Evolutionary conservation across 2,888 invertebrate species (phyloP), one percentile per base, ranked within the genome.

Genomic region (Tridacna gigas): DNA sequence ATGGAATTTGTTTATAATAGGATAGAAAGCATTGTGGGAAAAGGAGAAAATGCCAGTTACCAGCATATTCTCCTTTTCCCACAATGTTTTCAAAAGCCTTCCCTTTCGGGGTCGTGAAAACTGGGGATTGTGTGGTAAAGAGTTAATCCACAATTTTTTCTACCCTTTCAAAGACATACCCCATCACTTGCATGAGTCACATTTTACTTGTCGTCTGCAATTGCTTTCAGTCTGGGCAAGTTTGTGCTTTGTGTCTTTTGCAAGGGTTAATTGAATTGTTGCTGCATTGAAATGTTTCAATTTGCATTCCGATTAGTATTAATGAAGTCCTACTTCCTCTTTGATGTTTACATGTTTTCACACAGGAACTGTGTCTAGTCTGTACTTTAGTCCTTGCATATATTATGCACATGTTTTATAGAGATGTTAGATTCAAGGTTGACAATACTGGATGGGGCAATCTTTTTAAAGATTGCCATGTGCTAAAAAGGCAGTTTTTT

Each of bases 281-380:
- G 71, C 26, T 18, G 71, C 18, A 71, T 47, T 71, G 26, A 51
- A 71, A 71, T 51, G 25, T 12, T 25, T 71, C 25, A 71, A 71
- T 71, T 71, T 71, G 71, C 51, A 71, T 71, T 51, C 71, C 51
- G 51, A 71, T 71, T 71, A 51, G 71, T 51, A 71, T 71, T 71
- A 71, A 71, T 71, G 71, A 71, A 71, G 71, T 71, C 47, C 26
- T 22, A 22, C 25, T 71, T 71, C 51, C 51, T 26, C 47, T 71
- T 71, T 71, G 71, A 71, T 47, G 51, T 25, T 7, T 25, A 18
- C 22, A 0, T 51, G 67, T 37, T 47, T 51, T 22, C 71, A 48
- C 71, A 25, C 13, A 45, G 26, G 71, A 51, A 48, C 4, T 65
- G 65, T 65, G 0, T 12, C 15, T 26, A 4, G 26, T 65, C 37